Conservation (phyloP, 2,797 vertebrate genomes). For the Rhyacichthys aspro region DNA sequence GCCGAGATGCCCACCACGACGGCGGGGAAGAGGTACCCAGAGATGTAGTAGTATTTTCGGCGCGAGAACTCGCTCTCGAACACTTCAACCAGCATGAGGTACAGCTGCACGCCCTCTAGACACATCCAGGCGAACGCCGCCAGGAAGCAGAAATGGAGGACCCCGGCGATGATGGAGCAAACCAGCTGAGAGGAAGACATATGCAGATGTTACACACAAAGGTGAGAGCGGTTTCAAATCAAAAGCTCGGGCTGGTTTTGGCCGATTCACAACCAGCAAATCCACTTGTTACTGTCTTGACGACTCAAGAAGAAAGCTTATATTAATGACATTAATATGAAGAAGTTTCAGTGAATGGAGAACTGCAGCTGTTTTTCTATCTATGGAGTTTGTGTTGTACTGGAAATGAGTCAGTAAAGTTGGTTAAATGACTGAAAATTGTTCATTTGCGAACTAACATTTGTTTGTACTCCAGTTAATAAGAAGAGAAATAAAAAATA, state of each 20-base stretch:
- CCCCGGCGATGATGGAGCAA: slow-evolving; percentile 93
- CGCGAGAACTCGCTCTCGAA: slow-evolving; percentile 98
- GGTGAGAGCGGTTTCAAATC: slow-evolving; percentile 6
- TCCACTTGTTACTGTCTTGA: not conserved
- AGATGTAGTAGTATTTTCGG: slow-evolving; percentile 95
- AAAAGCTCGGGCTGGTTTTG: not conserved
- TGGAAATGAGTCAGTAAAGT: slow-evolving; percentile 1
- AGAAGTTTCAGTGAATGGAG: not conserved
- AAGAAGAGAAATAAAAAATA: no score
- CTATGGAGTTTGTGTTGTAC: not conserved
- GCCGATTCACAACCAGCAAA: not conserved
- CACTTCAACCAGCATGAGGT: slow-evolving; percentile 98
- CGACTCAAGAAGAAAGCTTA: not conserved
- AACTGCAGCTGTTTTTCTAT: not conserved
- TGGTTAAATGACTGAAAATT: not conserved
- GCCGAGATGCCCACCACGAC: slow-evolving; percentile 94
- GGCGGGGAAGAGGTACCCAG: slow-evolving; percentile 95
- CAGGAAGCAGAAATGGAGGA: slow-evolving; percentile 98
- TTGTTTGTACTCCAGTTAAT: no score
- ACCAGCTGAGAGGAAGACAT: slow-evolving; percentile 83
- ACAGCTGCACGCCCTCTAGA: slow-evolving; percentile 96
- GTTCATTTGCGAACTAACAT: not conserved
- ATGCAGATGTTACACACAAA: slow-evolving; percentile 17
- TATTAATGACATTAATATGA: slow-evolving; percentile 6
- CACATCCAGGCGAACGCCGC: slow-evolving; percentile 98